Conservation (phyloP, 2,797 vertebrate species). For the Falco cherrug region DNA sequence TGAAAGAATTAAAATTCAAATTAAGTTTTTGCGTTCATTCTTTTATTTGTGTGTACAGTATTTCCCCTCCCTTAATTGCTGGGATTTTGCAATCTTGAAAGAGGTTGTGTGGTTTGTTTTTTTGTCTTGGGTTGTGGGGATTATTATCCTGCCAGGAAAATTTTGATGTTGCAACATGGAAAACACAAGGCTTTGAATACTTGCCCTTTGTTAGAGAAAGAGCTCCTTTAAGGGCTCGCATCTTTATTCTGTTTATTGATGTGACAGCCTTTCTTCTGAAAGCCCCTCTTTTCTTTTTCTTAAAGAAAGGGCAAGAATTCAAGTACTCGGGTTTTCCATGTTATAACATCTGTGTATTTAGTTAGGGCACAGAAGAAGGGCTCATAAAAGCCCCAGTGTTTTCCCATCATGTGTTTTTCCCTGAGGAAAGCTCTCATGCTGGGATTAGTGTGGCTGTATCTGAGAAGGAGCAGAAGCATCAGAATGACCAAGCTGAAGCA, state of each 20-base stretch:
- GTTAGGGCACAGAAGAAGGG: neutral
- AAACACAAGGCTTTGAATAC: constrained; percentile 44
- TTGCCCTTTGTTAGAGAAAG: constrained; percentile 42
- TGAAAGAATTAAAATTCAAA: constrained; percentile 26
- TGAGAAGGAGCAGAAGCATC: neutral
- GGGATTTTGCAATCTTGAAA: constrained; percentile 31
- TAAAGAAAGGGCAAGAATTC: constrained; percentile 47
- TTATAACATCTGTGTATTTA: constrained; percentile 62
- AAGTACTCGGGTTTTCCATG: constrained; percentile 23
- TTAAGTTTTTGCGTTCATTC: constrained; percentile 16
- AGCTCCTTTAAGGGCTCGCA: neutral
- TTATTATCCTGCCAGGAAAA: constrained; percentile 65
- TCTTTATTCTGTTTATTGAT: constrained; percentile 45
- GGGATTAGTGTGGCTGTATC: neutral
- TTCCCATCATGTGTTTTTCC: neutral
- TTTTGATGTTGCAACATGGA: constrained; percentile 56
- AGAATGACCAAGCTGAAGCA: neutral
- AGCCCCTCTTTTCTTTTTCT: neutral
- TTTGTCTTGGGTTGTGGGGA: constrained; percentile 19
- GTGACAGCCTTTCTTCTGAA: constrained; percentile 29
- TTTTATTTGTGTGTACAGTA: neutral
- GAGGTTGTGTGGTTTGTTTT: neutral
- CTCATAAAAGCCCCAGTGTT: constrained; percentile 28
- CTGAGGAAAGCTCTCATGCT: neutral
- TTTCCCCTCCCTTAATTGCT: constrained; percentile 13